These are phyloP conservation scores for Litoditis marina DNA, from an alignment of 2,888 invertebrate genomes.

Conservation along the genomic window DNA sequence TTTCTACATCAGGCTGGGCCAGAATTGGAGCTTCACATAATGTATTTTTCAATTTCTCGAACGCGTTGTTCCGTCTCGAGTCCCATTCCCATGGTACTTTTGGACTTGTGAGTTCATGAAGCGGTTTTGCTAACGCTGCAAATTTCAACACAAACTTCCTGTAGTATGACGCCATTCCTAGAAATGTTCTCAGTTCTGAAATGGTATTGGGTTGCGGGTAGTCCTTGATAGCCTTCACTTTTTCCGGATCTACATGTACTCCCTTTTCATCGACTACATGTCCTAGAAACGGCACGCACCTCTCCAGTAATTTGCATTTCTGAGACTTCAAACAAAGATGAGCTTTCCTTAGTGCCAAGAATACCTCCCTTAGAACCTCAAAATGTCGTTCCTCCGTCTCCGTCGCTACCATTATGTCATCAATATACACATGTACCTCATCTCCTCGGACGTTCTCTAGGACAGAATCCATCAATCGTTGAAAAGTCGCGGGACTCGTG, in stretches of 20 bases:
- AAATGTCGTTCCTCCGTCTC: conserved; percentile 23
- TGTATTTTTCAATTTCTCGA: neutral
- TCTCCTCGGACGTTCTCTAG: conserved; percentile 17
- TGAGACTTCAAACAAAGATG: conserved; percentile 9
- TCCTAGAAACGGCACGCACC: conserved; percentile 24
- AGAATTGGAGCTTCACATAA: conserved; percentile 25
- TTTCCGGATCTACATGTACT: conserved; percentile 11
- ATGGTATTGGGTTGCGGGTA: conserved; percentile 19
- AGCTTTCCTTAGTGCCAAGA: conserved; percentile 5
- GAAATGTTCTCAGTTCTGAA: conserved; percentile 24
- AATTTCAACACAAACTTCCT: conserved; percentile 37
- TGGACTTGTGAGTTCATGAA: conserved; percentile 23
- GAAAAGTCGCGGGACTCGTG: conserved; percentile 47
- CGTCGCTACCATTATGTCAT: conserved; percentile 41
- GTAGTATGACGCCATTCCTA: conserved; percentile 39
- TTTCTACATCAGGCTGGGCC: conserved; percentile 31
- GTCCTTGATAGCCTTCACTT: conserved; percentile 15
- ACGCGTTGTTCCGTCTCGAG: neutral
- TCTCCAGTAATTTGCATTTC: conserved; percentile 17
- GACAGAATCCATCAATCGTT: conserved; percentile 37
- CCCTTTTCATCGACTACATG: conserved; percentile 13
- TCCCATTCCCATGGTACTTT: conserved; percentile 24
- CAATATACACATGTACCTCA: conserved; percentile 34
- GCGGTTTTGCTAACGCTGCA: conserved; percentile 25
- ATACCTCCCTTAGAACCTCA: conserved; percentile 17